Evolutionary conservation across 2,113 vertebrate genomes (phyloP).

Genomic region (Sylvietta virens): DNA sequence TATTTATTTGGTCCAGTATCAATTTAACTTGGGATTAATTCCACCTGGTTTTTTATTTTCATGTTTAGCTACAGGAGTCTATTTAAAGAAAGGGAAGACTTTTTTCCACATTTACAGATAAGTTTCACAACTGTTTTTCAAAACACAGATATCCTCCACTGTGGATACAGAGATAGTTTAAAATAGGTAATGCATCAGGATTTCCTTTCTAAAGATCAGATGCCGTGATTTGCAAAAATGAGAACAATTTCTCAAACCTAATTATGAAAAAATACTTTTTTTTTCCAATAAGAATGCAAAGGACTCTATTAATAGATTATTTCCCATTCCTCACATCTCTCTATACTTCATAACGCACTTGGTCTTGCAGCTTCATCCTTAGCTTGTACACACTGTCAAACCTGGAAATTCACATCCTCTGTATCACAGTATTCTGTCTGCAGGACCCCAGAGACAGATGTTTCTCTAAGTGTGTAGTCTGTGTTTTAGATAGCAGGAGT

Average conservation of each 20-base stretch:
- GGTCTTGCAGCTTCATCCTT: neutral
- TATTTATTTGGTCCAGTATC: conserved; percentile 39
- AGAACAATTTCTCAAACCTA: neutral
- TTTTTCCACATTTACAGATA: neutral
- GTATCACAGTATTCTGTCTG: neutral
- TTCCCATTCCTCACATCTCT: neutral
- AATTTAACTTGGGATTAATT: conserved; percentile 40
- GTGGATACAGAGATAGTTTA: neutral
- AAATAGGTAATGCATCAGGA: neutral
- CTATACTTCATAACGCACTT: neutral
- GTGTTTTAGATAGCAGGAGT: neutral
- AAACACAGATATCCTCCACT: neutral
- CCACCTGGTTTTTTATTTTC: neutral
- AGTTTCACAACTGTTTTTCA: neutral
- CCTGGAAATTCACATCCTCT: neutral
- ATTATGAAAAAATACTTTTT: neutral
- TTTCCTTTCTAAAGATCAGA: neutral
- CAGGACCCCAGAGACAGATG: neutral
- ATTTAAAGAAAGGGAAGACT: neutral
- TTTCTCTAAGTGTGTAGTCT: neutral
- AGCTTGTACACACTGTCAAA: neutral
- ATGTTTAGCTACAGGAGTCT: neutral
- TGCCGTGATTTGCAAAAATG: neutral
- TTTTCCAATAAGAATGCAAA: neutral
- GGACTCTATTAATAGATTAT: neutral